Percentiles rank a stretch among this genome's conserved stretches.
phyloP scores from a whole-genome alignment of 2,113 vertebrate species.

The Ptyas mucosa region DNA sequence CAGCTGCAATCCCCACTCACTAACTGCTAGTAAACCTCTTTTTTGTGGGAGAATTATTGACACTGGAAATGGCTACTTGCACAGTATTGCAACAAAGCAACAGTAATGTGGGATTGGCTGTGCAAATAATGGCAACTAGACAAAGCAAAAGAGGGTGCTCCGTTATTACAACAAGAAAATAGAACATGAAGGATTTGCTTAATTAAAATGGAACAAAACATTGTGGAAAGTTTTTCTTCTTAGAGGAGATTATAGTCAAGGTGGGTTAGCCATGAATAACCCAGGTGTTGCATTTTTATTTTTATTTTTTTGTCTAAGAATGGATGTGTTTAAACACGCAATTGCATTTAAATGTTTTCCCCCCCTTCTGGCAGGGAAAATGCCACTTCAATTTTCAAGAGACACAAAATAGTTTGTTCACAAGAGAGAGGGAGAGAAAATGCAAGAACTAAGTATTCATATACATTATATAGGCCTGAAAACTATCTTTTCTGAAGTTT shows the following conservation, averaged over 20 bases:
- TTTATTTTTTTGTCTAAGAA: not conserved
- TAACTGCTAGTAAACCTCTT: slow-evolving; percentile 63
- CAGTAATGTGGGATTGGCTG: slow-evolving; percentile 60
- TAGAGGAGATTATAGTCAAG: slow-evolving; percentile 49
- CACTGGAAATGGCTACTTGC: slow-evolving; percentile 62
- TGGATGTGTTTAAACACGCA: not conserved
- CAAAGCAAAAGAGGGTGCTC: slow-evolving; percentile 53
- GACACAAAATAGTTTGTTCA: not conserved
- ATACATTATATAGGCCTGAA: not conserved
- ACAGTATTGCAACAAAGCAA: slow-evolving; percentile 62
- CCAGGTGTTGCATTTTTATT: not conserved
- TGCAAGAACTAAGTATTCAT: not conserved
- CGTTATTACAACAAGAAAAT: slow-evolving; percentile 56
- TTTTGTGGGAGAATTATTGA: slow-evolving; percentile 63
- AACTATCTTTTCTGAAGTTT: not conserved
- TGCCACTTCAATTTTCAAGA: not conserved
- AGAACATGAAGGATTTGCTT: slow-evolving; percentile 50
- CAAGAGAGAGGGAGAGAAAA: not conserved
- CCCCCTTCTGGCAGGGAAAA: not conserved
- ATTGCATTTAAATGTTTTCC: not conserved
- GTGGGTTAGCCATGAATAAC: not conserved
- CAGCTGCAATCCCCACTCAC: slow-evolving; percentile 45
- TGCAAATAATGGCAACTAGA: slow-evolving; percentile 59
- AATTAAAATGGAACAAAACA: slow-evolving; percentile 59
- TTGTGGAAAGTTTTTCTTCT: slow-evolving; percentile 62